A percentile compares a stretch with the other conserved stretches of the same genome.
Conservation (phyloP, 2,797 vertebrate species). For the Dryobates pubescens region DNA sequence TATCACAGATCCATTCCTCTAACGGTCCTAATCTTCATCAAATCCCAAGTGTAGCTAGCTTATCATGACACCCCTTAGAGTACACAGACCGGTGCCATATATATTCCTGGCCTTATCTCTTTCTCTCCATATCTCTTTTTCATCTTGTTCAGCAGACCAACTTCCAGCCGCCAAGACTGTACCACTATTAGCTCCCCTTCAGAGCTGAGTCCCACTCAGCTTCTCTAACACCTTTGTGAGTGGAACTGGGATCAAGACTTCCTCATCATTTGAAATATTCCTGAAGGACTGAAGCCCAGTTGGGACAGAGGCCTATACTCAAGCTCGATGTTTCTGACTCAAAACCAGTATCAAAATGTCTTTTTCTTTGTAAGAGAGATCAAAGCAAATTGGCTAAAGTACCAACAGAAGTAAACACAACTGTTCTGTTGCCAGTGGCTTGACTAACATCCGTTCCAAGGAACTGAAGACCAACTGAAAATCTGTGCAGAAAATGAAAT, state of each 20-base stretch:
- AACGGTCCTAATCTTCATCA: background rate
- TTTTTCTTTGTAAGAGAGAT: conserved; percentile 1
- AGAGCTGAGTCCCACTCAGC: background rate
- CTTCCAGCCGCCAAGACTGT: background rate
- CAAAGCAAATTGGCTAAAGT: conserved; percentile 42
- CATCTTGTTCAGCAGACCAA: background rate
- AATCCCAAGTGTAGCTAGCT: background rate
- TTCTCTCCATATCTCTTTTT: background rate
- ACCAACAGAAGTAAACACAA: conserved; percentile 28
- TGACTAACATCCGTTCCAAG: conserved; percentile 29
- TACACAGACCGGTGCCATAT: background rate
- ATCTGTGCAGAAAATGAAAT: background rate
- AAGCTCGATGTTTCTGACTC: background rate
- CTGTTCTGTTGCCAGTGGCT: background rate
- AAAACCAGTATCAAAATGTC: background rate
- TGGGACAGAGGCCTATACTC: background rate
- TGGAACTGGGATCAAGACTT: background rate
- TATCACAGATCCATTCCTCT: background rate
- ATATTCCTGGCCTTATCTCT: background rate
- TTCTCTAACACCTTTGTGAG: background rate
- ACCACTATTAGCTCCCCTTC: background rate
- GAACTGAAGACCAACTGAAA: conserved; percentile 16
- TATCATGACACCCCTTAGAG: background rate
- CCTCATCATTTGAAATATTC: background rate
- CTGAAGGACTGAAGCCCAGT: background rate